Evolutionary conservation across 2,113 vertebrate species (phyloP).

Genomic region (Salminus brasiliensis): DNA sequence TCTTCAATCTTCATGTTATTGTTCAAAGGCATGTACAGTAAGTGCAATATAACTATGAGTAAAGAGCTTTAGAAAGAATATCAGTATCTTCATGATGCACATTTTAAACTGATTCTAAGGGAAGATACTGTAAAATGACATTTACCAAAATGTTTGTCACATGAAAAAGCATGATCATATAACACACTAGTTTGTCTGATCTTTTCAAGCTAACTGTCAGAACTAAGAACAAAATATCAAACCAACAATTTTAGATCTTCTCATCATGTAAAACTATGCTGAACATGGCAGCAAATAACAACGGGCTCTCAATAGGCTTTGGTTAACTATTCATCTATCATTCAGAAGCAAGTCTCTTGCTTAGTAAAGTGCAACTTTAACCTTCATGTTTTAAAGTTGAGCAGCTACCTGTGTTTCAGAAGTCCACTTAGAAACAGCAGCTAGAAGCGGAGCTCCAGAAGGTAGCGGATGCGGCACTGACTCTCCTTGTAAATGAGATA

Average conservation of each 20-base stretch:
- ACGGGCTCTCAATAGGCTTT: neutral
- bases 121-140: neutral
- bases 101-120: neutral
- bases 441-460: constrained; percentile 81
- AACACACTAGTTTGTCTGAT: no score
- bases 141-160: neutral
- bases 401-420: neutral
- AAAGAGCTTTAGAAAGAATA: neutral
- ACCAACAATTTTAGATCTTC: no score
- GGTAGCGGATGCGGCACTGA: constrained; percentile 86
- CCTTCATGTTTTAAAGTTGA: neutral
- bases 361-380: neutral
- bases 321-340: neutral
- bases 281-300: neutral
- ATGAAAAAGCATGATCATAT: neutral
- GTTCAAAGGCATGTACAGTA: neutral
- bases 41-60: neutral
- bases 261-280: neutral
- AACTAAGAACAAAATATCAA: no score
- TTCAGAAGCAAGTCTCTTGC: neutral
- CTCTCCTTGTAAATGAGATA: constrained; percentile 91
- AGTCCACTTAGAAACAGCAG: neutral
- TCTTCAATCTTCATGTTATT: neutral
- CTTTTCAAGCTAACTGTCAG: no score
- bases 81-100: neutral